Conservation (phyloP, 2,888 invertebrate species). For the Lasioglossum malachurum region DNA sequence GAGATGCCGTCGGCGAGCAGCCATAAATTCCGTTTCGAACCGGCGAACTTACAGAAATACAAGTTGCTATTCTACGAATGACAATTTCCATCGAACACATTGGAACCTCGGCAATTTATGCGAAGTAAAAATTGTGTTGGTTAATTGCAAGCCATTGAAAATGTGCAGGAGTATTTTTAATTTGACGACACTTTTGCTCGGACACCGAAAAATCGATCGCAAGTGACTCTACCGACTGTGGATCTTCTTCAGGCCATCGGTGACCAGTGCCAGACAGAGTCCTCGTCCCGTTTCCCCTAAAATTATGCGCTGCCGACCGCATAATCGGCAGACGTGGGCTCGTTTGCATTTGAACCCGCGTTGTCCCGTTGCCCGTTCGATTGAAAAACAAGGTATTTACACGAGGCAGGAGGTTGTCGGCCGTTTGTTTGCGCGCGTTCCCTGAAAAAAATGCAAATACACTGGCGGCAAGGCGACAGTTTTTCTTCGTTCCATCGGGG, state of each 20-base stretch:
- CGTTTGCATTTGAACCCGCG: slow-evolving; percentile 28
- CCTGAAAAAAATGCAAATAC: slow-evolving; percentile 41
- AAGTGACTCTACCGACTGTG: neutral
- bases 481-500: slow-evolving; percentile 13
- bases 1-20: neutral
- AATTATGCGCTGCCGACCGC: slow-evolving; percentile 21
- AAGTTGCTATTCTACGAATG: neutral
- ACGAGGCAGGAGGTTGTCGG: neutral
- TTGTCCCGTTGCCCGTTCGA: neutral
- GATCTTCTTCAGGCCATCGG: neutral
- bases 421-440: slow-evolving; percentile 5
- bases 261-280: neutral
- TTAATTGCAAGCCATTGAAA: neutral
- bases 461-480: slow-evolving; percentile 28
- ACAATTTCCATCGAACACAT: neutral
- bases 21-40: neutral
- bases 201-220: neutral
- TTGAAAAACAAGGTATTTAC: slow-evolving; percentile 30
- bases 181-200: neutral
- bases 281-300: slow-evolving; percentile 10
- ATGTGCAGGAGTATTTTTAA: too few species aligned
- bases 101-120: neutral
- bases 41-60: neutral
- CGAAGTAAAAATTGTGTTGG: neutral
- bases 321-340: slow-evolving; percentile 18